Conservation (phyloP, 2,113 vertebrate species). For the Pongo pygmaeus region DNA sequence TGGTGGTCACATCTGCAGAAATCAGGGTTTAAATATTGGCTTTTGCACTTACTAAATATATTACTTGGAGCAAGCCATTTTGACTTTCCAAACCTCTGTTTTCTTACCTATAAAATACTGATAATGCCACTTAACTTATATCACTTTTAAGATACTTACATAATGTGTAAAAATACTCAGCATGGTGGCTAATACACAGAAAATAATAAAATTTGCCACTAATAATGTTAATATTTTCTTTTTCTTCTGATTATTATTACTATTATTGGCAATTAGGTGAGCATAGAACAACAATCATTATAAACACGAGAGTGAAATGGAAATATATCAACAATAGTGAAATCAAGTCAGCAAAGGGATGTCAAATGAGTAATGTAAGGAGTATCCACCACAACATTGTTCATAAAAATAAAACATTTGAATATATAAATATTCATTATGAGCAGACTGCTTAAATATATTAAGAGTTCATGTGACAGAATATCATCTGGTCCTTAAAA, state of each 20-base stretch:
- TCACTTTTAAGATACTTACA: neutral
- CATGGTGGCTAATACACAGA: neutral
- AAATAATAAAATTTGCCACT: neutral
- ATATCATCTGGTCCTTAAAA: neutral
- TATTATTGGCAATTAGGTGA: neutral
- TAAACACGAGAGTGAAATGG: neutral
- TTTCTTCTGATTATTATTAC: neutral
- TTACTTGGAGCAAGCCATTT: neutral
- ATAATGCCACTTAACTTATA: neutral
- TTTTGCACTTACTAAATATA: neutral
- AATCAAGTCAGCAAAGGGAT: neutral
- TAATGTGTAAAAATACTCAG: neutral
- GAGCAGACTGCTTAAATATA: neutral
- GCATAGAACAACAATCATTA: neutral
- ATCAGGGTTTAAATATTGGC: neutral
- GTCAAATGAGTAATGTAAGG: neutral
- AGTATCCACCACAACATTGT: neutral
- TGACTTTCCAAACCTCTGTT: neutral
- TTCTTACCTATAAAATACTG: neutral
- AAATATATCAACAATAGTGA: neutral
- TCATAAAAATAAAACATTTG: neutral
- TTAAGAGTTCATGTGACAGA: neutral
- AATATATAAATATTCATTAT: slow-evolving; percentile 9
- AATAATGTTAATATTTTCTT: neutral
- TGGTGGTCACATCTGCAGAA: neutral